Percentiles rank a stretch among this genome's conserved stretches.
Evolutionary conservation across 2,113 vertebrate species (phyloP).

Genomic region (Apistogramma diplotaenia): DNA sequence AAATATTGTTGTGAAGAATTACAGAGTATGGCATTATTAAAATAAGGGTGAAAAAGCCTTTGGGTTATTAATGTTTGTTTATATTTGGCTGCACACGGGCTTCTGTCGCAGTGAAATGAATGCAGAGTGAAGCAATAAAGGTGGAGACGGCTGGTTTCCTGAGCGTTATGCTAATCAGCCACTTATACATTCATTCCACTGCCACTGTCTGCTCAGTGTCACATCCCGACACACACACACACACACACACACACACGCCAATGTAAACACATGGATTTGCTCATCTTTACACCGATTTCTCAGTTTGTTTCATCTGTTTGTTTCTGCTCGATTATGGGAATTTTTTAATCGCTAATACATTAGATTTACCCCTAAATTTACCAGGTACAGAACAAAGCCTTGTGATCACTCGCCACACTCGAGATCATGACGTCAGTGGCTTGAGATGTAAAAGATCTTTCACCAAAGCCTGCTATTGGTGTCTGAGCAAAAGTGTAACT

Average conservation of each 20-base stretch:
- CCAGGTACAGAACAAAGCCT: neutral
- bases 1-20: conserved; percentile 38
- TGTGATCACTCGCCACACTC: neutral
- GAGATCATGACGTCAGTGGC: neutral
- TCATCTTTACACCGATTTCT: neutral
- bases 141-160: conserved; percentile 52
- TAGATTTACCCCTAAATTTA: neutral
- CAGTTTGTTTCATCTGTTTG: neutral
- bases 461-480: neutral
- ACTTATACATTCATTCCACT: conserved; percentile 56
- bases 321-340: neutral
- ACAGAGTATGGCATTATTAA: conserved; percentile 47
- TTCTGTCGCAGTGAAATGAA: conserved; percentile 55
- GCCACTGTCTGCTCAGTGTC: conserved; percentile 59
- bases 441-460: neutral
- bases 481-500: neutral
- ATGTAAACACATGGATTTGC: neutral
- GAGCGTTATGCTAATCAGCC: conserved; percentile 67
- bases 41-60: conserved; percentile 41
- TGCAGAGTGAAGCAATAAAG: conserved; percentile 69
- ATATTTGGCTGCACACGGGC: conserved; percentile 48
- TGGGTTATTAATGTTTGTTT: conserved; percentile 70
- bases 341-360: neutral
- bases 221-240: neutral
- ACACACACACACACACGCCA: neutral